Base-by-base conservation (phyloP, 2,797 vertebrate species). In the Falco concolor region DNA sequence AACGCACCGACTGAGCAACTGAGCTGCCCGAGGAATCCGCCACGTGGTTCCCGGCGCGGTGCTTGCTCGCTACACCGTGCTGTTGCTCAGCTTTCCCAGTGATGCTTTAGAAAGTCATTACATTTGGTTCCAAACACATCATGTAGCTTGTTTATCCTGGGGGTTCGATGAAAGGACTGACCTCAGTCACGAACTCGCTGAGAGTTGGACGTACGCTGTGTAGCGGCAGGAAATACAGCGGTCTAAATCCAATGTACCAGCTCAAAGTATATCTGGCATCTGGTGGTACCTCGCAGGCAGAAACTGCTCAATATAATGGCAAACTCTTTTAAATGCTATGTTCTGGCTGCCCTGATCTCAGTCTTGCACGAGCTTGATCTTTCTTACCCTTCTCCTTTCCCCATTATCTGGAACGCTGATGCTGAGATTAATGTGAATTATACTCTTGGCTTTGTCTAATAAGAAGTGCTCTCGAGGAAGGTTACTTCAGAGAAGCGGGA, bases 401-500 rank as follows among this genome's bases (percentile, higher is more conserved):
- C 68, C 42, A 18, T 86, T 88, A 65, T 40, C 69, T 65, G 44
- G 50, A 30, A 27, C 53, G 69, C 91, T 77, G 75, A 38, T 40
- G n/a, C 76, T 8, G 73, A 91, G 76, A 38, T 84, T 76, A 50
- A 78, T 52, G 34, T 45, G 67, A 88, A 63, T 86, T 60, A 63
- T 92, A 84, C 73, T 90, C 61, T 52, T 74, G 83, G 63, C 75
- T 89, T 60, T 91, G 42, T 52, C 84, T 92, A 57, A 42, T 56
- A 56, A 57, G 45, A 80, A 94, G 63, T 50, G 68, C 65, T 94
- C 72, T 89, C 64, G 70, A 68, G 54, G 50, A 95, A 73, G 40
- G 60, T 61, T 54, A 25, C 81, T 95, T 79, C 74, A 59, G 68
- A 94, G 76, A 67, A 72, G 54, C 63, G 44, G 30, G 54, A 80